Evolutionary conservation across 2,888 invertebrate species (phyloP), one percentile per base, ranked within the genome.

Genomic region (Oegoconia quadripuncta): DNA sequence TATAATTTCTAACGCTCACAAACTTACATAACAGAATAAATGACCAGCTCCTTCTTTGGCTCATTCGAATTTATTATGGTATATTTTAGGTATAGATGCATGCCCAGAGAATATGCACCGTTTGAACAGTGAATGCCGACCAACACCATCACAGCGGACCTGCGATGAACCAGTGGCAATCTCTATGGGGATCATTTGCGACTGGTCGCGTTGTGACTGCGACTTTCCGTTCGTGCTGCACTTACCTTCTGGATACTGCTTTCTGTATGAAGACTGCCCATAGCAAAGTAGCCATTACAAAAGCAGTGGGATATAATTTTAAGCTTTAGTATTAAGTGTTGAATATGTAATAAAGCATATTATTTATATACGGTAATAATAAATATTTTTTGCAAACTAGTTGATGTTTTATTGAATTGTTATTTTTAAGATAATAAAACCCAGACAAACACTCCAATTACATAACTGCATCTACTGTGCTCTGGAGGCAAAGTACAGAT

Each of bases 161-260:
- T 86, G 84, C 58, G 81, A 84, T 50, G 81, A 83, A 36, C 86
- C 84, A 0, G 75, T 79, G 39, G 72, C 84, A 1, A n/a, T 50
- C 2, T 57, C 81, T 0, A 72, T 86, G 72, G 84, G 86, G 1
- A 40, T 76, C 3, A 77, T 83, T 9, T 83, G 86, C 61, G 67
- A 68, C 44, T 83, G 81, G 83, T 73, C 78, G 37, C 65, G 86
- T 0, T 86, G 84, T 51, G 86, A 84, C 48, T 84, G 84, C 62
- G 82, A 84, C 48, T 82, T 82, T 29, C 83, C 86, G 0, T 71
- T 81, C 36, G 86, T 86, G 0, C 47, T 83, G 3, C 86, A 86
- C 36, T 52, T 68, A 2, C 36, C 64, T 1, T 84, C 86, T 0
- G 82, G 84, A 0, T 83, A 79, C 47, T 84, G 86, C 59, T 84